Conservation (phyloP, 2,113 vertebrate species). For the Columba janthina region DNA sequence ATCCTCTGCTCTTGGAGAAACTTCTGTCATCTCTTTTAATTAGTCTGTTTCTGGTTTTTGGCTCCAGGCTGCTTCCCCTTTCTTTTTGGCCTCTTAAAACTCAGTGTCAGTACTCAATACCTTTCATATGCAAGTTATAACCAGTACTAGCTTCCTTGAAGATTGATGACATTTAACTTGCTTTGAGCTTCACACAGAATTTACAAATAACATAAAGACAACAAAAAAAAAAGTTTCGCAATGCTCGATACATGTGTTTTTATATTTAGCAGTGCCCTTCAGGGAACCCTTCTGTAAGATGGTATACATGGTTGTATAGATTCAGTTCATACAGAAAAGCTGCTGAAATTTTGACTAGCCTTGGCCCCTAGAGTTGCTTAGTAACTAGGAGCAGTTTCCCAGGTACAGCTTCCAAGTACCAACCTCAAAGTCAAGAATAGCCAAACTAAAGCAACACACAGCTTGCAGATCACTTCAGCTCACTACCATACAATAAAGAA, state of each 20-base stretch:
- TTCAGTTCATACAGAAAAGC: not conserved
- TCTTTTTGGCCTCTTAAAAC: not conserved
- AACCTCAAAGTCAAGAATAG: not conserved
- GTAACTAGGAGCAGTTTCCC: not conserved
- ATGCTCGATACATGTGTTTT: not conserved
- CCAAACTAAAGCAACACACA: not conserved
- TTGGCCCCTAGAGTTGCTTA: not conserved
- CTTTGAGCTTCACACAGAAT: conserved; percentile 30
- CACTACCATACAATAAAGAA: not conserved
- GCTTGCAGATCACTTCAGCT: not conserved
- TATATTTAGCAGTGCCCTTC: not conserved
- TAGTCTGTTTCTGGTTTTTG: not conserved
- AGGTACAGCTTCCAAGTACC: not conserved
- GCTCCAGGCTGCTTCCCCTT: not conserved
- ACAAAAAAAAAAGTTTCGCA: not conserved
- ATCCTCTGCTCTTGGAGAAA: not conserved
- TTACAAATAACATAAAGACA: not conserved
- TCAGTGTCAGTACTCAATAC: not conserved
- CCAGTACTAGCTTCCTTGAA: not conserved
- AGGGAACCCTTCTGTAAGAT: not conserved
- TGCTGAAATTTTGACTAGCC: not conserved
- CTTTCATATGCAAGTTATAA: not conserved
- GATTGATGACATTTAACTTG: conserved; percentile 22
- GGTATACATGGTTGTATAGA: not conserved
- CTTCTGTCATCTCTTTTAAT: not conserved